Conservation (phyloP, 2,113 vertebrate species). For the Panthera tigris region DNA sequence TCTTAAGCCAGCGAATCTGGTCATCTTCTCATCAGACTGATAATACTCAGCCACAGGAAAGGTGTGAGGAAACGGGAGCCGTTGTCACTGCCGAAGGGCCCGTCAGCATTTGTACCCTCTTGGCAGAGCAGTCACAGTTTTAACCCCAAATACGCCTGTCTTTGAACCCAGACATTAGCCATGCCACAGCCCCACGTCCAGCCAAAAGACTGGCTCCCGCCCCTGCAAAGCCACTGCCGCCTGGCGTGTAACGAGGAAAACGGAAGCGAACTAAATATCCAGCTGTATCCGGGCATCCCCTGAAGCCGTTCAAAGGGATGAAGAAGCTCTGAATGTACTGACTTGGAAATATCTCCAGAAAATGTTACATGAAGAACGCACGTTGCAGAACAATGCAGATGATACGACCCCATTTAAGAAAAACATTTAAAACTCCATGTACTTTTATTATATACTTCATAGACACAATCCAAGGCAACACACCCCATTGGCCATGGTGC, state of each 20-base stretch:
- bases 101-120: accelerated
- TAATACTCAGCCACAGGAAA: neutral
- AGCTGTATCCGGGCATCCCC: neutral
- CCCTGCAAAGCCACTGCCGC: neutral
- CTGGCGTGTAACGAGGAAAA: neutral
- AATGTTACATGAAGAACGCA: neutral
- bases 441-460: neutral
- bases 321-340: neutral
- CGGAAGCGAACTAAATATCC: neutral
- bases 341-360: neutral
- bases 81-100: neutral
- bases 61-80: neutral
- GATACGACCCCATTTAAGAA: neutral
- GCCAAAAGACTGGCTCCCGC: neutral
- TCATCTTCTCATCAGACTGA: neutral
- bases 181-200: neutral
- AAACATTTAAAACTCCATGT: neutral
- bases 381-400: neutral
- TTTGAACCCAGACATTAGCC: neutral
- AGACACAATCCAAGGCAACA: neutral
- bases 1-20: neutral
- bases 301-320: neutral
- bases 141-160: neutral
- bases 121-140: neutral
- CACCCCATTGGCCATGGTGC: neutral